Conservation (phyloP, 2,113 vertebrate genomes). For the Grallaria varia region DNA sequence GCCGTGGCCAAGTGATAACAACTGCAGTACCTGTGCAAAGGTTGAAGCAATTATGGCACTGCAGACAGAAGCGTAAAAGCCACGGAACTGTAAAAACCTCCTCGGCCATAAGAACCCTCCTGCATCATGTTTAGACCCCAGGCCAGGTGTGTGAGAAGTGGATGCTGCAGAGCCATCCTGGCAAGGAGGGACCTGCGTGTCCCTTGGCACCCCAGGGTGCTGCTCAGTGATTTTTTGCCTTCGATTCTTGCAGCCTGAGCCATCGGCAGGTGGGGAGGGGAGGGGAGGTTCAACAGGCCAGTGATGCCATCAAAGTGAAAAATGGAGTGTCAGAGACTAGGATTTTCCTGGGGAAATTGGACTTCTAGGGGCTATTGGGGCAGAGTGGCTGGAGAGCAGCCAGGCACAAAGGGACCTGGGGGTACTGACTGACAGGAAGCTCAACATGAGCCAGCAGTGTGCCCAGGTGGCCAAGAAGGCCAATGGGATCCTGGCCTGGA, state of each 20-base stretch:
- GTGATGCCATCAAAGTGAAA: neutral
- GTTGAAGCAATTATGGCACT: neutral
- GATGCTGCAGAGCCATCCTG: neutral
- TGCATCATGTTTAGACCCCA: fast-evolving
- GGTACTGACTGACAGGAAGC: no score
- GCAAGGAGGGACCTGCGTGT: fast-evolving
- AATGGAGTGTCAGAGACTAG: neutral
- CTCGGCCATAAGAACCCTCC: neutral
- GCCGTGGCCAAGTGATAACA: neutral
- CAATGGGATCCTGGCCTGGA: no score
- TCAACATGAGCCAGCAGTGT: no score
- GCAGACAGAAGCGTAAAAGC: neutral
- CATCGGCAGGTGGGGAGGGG: fast-evolving
- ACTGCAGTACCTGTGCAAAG: neutral
- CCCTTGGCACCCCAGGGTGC: neutral
- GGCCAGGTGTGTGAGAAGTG: neutral
- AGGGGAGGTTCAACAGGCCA: neutral
- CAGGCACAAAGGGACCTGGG: no score
- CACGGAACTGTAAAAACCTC: neutral
- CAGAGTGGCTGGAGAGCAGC: no score
- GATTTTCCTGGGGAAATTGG: neutral
- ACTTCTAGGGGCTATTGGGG: neutral
- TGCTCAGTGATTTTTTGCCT: neutral
- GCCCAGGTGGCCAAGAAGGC: no score
- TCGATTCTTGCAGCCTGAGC: neutral